These are phyloP conservation scores for Stichodactyla mertensii DNA, from an alignment of 64 coral and sea anemone genomes.

Conservation along the genomic window DNA sequence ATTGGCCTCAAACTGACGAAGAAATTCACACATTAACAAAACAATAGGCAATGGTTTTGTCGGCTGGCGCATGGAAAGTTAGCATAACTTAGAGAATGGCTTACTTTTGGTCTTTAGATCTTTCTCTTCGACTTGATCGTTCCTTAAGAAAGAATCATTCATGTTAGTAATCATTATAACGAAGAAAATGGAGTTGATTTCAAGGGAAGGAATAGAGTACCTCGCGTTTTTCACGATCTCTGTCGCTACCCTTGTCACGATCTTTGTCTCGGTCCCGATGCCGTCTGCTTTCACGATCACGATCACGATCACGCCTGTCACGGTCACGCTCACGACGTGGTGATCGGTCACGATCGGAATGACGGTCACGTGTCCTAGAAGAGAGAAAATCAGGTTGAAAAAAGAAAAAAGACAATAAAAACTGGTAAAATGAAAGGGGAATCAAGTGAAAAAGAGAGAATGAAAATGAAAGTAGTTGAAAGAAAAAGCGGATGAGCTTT, in stretches of 20 bases:
- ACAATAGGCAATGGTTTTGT: too few species aligned
- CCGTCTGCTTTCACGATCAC: constrained; percentile 50
- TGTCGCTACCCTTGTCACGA: constrained; percentile 28
- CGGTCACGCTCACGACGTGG: constrained; percentile 64
- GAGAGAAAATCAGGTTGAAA: neutral
- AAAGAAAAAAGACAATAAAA: neutral
- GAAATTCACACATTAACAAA: too few species aligned
- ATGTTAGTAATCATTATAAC: neutral
- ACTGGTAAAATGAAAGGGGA: neutral
- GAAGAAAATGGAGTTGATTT: neutral
- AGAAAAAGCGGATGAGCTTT: neutral
- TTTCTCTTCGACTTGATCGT: constrained; percentile 54
- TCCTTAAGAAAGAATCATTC: constrained; percentile 17
- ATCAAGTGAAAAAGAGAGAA: neutral
- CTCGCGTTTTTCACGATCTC: constrained; percentile 56
- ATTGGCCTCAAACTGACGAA: too few species aligned
- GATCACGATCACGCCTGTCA: constrained; percentile 41
- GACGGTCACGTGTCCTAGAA: constrained; percentile 28
- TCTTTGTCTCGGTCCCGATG: constrained; percentile 60
- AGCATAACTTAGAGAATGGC: neutral
- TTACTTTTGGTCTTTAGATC: constrained; percentile 66
- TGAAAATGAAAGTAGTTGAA: neutral
- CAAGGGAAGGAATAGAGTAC: neutral
- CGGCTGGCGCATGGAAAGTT: too few species aligned
- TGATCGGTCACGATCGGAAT: constrained; percentile 52